Evolutionary conservation across 2,888 invertebrate genomes (phyloP).

Genomic region (Linyphia triangularis): DNA sequence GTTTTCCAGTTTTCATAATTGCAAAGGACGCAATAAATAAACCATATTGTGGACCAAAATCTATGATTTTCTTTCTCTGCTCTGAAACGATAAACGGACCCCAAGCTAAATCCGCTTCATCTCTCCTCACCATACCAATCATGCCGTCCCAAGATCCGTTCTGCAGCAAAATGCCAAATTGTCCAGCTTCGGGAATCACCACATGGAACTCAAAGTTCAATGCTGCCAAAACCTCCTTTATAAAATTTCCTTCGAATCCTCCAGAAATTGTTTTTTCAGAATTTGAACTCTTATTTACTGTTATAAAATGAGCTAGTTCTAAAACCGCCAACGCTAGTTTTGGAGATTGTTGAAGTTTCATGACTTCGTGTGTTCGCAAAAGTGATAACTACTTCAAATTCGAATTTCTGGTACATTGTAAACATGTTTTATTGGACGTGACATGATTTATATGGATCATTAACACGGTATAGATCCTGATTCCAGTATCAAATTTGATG

Average conservation of each 20-base stretch:
- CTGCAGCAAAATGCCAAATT: neutral
- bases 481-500: too few relatives aligned
- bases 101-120: conserved; percentile 1
- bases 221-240: neutral
- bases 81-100: neutral
- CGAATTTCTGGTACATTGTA: too few relatives aligned
- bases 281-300: too few relatives aligned
- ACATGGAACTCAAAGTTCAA: neutral
- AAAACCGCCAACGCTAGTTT: too few relatives aligned
- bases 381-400: too few relatives aligned
- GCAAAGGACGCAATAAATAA: neutral
- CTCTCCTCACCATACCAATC: neutral
- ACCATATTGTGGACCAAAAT: neutral
- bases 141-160: conserved; percentile 24
- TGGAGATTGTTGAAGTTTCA: too few relatives aligned
- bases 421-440: too few relatives aligned
- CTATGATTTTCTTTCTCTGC: neutral
- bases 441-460: too few relatives aligned
- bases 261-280: neutral
- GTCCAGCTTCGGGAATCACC: neutral
- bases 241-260: neutral
- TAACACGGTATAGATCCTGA: too few relatives aligned
- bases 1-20: neutral
- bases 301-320: too few relatives aligned
- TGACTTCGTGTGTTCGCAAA: too few relatives aligned